Conservation (phyloP, 53 echinoderm and acorn worm species). For the Arbacia lixula region DNA sequence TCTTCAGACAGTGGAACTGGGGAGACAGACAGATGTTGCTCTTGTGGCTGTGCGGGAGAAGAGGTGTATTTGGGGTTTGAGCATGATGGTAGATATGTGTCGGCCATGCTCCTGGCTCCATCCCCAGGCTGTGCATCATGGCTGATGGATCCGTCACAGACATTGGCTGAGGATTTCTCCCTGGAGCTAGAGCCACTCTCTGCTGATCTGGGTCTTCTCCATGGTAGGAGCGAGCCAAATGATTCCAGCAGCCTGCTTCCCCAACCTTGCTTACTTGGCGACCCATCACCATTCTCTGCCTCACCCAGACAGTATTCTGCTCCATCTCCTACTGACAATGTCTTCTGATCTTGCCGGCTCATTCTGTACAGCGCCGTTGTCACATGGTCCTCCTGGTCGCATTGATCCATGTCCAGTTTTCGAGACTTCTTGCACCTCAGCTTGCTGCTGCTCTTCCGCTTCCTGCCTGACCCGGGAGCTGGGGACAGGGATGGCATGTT, state of each 20-base stretch:
- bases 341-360: no score
- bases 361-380: no score
- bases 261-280: conserved; percentile 12
- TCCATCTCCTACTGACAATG: no score
- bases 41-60: no score
- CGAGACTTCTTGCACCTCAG: conserved; percentile 37
- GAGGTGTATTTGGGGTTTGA: no score
- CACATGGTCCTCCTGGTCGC: no score
- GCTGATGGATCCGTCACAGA: not conserved
- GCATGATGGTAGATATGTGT: not conserved
- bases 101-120: not conserved
- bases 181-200: no score
- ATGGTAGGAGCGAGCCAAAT: conserved; percentile 26
- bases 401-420: conserved; percentile 19
- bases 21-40: no score
- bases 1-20: conserved; percentile 15
- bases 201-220: no score
- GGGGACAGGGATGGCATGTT: conserved; percentile 52
- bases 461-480: not conserved
- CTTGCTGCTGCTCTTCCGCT: conserved; percentile 21
- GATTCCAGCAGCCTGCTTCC: conserved; percentile 30
- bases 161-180: no score
- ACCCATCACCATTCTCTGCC: not conserved
- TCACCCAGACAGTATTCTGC: no score
- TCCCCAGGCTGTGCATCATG: not conserved